A percentile compares a stretch with the other conserved stretches of the same genome.
phyloP scores from a whole-genome alignment of 2,888 invertebrate genomes.

The Clepsis dumicolana region DNA sequence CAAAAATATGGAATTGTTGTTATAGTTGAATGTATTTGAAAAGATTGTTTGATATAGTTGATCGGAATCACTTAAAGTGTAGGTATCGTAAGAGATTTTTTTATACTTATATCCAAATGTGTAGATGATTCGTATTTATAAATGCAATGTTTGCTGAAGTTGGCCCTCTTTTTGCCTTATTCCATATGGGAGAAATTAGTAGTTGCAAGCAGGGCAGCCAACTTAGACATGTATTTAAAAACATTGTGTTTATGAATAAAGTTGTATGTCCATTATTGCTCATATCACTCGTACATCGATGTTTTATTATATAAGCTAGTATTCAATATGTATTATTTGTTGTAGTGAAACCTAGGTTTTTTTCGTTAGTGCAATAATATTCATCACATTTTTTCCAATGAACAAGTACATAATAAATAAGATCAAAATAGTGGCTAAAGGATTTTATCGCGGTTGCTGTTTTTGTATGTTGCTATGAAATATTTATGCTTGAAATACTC shows the following conservation, averaged over 20 bases:
- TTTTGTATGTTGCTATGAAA: conserved; percentile 49
- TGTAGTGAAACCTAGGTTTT: conserved; percentile 40
- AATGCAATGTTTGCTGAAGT: conserved; percentile 15
- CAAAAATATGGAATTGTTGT: conserved; percentile 45
- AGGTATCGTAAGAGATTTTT: conserved; percentile 45
- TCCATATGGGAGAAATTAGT: not conserved
- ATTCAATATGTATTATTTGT: conserved; percentile 44
- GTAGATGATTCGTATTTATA: conserved; percentile 25
- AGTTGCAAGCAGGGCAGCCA: conserved; percentile 3
- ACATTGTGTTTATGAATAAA: conserved; percentile 47
- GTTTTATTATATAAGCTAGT: conserved; percentile 59
- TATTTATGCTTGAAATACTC: conserved; percentile 49
- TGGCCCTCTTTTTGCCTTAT: conserved; percentile 9
- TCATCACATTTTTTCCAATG: conserved; percentile 49
- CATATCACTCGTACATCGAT: conserved; percentile 78
- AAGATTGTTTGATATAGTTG: conserved; percentile 51
- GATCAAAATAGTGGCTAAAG: conserved; percentile 53
- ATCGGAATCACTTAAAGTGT: conserved; percentile 58
- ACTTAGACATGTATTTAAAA: conserved; percentile 10
- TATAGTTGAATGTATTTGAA: conserved; percentile 66
- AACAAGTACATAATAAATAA: conserved; percentile 35
- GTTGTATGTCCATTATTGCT: conserved; percentile 59
- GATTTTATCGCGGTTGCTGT: conserved; percentile 46
- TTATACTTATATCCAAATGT: conserved; percentile 38
- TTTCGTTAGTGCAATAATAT: conserved; percentile 53